Conservation (phyloP, 2,113 vertebrate genomes). For the Zosterops lateralis region DNA sequence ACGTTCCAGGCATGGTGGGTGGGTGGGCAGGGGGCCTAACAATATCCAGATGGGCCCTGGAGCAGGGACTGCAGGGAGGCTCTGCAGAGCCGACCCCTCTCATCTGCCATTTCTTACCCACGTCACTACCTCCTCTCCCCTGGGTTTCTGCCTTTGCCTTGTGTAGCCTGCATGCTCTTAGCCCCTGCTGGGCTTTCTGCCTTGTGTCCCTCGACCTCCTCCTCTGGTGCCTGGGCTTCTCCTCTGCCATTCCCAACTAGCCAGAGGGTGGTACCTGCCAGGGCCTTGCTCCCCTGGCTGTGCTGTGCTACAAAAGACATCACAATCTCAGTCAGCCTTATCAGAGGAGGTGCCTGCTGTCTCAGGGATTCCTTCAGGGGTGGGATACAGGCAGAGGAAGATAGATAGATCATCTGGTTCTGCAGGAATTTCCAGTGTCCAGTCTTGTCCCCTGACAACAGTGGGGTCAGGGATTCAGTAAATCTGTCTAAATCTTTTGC, state of each 20-base stretch:
- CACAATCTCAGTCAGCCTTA: not conserved
- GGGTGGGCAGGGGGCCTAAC: conserved; percentile 56
- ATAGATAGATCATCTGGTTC: not conserved
- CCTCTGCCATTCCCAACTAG: not conserved
- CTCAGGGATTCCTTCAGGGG: not conserved
- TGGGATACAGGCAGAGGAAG: not conserved
- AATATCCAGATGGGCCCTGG: conserved; percentile 53
- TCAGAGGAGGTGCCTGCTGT: not conserved
- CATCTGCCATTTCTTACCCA: not conserved
- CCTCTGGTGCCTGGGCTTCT: not conserved
- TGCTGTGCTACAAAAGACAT: not conserved
- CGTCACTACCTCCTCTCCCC: rapidly evolving
- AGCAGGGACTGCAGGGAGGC: not conserved
- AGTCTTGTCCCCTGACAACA: not conserved
- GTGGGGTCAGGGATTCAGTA: not conserved
- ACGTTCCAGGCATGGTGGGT: conserved; percentile 59
- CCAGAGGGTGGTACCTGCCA: not conserved
- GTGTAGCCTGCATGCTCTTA: rapidly evolving
- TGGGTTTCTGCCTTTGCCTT: not conserved
- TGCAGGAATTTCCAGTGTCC: not conserved
- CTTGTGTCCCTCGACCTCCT: not conserved
- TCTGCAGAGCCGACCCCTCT: not conserved
- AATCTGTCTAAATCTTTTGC: not conserved
- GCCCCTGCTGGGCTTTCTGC: not conserved
- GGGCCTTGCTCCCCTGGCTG: not conserved